phyloP scores from a whole-genome alignment of 2,888 invertebrate species.

The Eupithecia tripunctaria region DNA sequence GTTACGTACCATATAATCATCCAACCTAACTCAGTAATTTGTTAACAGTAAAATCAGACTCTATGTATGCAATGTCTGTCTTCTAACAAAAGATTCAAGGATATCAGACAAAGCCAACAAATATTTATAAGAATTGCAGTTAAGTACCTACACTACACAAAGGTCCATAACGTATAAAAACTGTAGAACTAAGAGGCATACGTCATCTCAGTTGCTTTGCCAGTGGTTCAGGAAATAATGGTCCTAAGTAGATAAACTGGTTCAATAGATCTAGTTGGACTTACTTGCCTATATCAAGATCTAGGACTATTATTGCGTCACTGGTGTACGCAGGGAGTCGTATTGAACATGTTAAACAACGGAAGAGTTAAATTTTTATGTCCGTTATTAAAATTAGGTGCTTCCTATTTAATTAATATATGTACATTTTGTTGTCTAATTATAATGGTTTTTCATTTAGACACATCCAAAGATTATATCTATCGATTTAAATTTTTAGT shows the following conservation, averaged over 20 bases:
- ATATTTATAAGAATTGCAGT: neutral
- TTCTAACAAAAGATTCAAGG: neutral
- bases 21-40: neutral
- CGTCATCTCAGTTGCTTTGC: neutral
- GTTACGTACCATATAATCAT: neutral
- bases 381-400: neutral
- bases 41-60: neutral
- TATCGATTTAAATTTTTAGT: no score
- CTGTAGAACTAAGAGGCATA: neutral
- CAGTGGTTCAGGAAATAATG: conserved; percentile 7
- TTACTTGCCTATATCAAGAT: neutral
- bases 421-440: neutral
- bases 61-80: no score
- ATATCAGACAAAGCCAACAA: neutral
- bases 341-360: neutral
- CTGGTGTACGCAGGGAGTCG: neutral
- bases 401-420: neutral
- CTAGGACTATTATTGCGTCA: neutral
- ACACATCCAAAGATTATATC: no score
- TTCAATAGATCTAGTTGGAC: neutral
- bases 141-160: neutral
- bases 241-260: neutral
- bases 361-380: neutral
- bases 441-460: neutral
- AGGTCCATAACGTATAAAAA: neutral